These are phyloP conservation scores for Caenorhabditis angaria DNA, from an alignment of 2,888 invertebrate genomes.

Conservation along the genomic window DNA sequence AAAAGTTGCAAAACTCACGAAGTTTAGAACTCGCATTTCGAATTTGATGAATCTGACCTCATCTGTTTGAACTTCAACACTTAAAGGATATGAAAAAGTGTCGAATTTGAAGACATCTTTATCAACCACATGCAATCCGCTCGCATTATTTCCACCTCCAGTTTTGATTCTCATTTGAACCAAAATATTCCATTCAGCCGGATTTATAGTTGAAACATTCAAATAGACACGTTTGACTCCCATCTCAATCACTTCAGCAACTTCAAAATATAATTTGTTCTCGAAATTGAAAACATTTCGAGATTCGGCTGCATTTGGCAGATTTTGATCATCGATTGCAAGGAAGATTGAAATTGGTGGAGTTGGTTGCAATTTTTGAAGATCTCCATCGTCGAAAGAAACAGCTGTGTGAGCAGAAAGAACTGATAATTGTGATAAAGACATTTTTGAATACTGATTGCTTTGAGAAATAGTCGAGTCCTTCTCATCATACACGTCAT, in stretches of 20 bases:
- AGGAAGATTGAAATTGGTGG: slow-evolving; percentile 24
- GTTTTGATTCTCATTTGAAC: slow-evolving; percentile 49
- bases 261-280: slow-evolving; percentile 17
- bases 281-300: slow-evolving; percentile 23
- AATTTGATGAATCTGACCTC: slow-evolving; percentile 41
- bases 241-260: slow-evolving; percentile 14
- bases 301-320: slow-evolving; percentile 12
- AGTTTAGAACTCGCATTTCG: slow-evolving; percentile 44
- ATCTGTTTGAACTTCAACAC: slow-evolving; percentile 30
- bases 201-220: slow-evolving; percentile 10
- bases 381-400: slow-evolving; percentile 35
- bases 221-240: slow-evolving; percentile 19
- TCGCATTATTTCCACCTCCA: slow-evolving; percentile 16
- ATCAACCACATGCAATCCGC: slow-evolving; percentile 40
- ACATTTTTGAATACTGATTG: slow-evolving; percentile 17
- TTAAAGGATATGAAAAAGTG: slow-evolving; percentile 22
- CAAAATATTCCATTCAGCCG: slow-evolving; percentile 45
- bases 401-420: slow-evolving; percentile 38
- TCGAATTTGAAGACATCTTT: slow-evolving; percentile 45
- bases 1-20: slow-evolving; percentile 22
- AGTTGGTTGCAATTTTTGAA: slow-evolving; percentile 7
- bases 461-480: no score
- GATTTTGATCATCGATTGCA: slow-evolving; percentile 38
- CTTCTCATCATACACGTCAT: no score
- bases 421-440: slow-evolving; percentile 38